Conservation (phyloP, 1,140 invertebrate genomes). For the Drosophila kanapiae region DNA sequence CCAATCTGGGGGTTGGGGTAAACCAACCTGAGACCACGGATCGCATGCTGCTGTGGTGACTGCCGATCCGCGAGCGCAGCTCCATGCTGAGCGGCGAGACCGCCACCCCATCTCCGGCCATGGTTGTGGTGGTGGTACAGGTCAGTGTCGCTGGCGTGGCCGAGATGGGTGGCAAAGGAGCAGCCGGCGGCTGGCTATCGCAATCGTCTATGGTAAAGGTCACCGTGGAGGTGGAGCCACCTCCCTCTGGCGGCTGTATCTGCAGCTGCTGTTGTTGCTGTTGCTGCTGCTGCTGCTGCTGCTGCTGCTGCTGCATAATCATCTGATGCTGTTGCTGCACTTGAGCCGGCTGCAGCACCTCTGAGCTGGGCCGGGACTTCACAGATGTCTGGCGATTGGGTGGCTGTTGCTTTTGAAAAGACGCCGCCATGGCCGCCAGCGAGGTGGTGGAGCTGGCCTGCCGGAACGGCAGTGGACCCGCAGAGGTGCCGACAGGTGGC, state of each 20-base stretch:
- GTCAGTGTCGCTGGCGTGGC: constrained; percentile 60
- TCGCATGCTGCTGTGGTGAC: constrained; percentile 79
- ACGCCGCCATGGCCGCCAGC: constrained; percentile 64
- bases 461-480: constrained; percentile 61
- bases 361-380: constrained; percentile 67
- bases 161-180: constrained; percentile 29
- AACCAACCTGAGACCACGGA: constrained; percentile 78
- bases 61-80: constrained; percentile 64
- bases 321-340: constrained; percentile 19
- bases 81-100: constrained; percentile 66
- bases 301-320: constrained; percentile 20
- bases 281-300: constrained; percentile 2
- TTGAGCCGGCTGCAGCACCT: constrained; percentile 62
- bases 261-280: constrained; percentile 6
- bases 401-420: constrained; percentile 65
- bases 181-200: constrained; percentile 32
- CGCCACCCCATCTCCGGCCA: constrained; percentile 58
- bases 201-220: constrained; percentile 80
- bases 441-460: constrained; percentile 69
- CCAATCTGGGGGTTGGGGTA: not conserved
- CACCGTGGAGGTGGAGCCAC: constrained; percentile 66
- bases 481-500: constrained; percentile 18
- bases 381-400: constrained; percentile 38
- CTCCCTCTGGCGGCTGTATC: constrained; percentile 12
- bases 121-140: constrained; percentile 73